phyloP scores from a whole-genome alignment of 1,140 invertebrate species.

The Chrysopa pallens region DNA sequence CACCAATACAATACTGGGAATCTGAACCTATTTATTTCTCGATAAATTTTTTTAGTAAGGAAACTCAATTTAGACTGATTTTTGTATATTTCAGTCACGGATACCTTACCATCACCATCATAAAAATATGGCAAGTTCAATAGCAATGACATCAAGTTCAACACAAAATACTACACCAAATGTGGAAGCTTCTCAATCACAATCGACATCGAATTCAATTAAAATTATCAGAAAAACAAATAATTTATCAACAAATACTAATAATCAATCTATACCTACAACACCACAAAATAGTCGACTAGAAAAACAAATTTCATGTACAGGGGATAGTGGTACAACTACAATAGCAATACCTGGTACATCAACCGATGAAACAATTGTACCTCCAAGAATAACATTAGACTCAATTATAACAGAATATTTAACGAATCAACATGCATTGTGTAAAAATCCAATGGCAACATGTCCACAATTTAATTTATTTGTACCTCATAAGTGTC shows the following conservation, averaged over 20 bases:
- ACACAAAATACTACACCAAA: too few species aligned
- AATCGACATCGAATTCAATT: too few species aligned
- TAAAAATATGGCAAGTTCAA: too few species aligned
- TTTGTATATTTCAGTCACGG: too few species aligned
- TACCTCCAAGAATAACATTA: slow-evolving; percentile 42
- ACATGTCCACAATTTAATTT: slow-evolving; percentile 83
- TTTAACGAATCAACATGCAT: slow-evolving; percentile 85
- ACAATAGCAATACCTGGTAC: background rate
- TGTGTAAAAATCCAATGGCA: slow-evolving; percentile 82
- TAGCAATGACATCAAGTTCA: too few species aligned
- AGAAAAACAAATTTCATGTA: background rate
- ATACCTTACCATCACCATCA: too few species aligned
- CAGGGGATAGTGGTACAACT: background rate
- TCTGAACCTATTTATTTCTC: too few species aligned
- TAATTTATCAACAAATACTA: slow-evolving; percentile 1
- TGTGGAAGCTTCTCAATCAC: too few species aligned
- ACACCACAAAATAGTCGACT: background rate
- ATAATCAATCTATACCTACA: slow-evolving; percentile 8
- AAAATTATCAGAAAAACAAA: too few species aligned
- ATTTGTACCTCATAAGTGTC: slow-evolving; percentile 81
- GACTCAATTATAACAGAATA: slow-evolving; percentile 92
- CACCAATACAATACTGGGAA: too few species aligned
- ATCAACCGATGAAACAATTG: slow-evolving; percentile 14
- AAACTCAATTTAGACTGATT: too few species aligned
- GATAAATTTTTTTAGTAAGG: too few species aligned